Conservation (phyloP, 2,113 vertebrate genomes). For the Chaetura pelagica region DNA sequence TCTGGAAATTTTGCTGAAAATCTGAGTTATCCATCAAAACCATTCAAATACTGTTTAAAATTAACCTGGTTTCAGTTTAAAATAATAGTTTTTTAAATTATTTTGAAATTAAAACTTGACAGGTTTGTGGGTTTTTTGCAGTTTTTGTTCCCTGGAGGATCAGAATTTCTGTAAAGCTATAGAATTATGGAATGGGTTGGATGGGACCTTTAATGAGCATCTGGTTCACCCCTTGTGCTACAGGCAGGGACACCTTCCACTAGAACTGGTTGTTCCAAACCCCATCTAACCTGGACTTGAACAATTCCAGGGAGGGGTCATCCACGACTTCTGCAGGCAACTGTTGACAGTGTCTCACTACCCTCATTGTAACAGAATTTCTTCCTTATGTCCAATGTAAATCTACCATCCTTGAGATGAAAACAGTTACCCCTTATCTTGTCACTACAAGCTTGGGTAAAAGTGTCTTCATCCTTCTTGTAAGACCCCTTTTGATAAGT, state of each 20-base stretch:
- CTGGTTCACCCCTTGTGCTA: accelerated
- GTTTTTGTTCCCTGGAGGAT: neutral
- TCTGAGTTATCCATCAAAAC: neutral
- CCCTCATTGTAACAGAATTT: too few species aligned
- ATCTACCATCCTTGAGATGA: neutral
- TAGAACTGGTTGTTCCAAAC: neutral
- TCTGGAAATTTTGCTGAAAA: neutral
- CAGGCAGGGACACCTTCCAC: neutral
- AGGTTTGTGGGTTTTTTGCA: neutral
- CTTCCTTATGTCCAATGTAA: too few species aligned
- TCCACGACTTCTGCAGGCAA: neutral
- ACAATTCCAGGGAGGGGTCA: neutral
- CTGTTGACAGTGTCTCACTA: neutral
- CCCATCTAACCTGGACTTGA: neutral
- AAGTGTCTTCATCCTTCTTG: neutral
- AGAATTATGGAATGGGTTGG: neutral
- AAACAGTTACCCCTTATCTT: neutral
- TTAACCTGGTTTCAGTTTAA: neutral
- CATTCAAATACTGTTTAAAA: neutral
- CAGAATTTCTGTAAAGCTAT: neutral
- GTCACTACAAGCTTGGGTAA: neutral
- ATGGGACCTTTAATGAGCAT: neutral
- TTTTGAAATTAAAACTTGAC: neutral
- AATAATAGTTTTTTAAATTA: neutral
- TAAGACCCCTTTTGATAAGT: neutral